phyloP scores from a whole-genome alignment of 2,113 vertebrate species.

The Suncus etruscus region DNA sequence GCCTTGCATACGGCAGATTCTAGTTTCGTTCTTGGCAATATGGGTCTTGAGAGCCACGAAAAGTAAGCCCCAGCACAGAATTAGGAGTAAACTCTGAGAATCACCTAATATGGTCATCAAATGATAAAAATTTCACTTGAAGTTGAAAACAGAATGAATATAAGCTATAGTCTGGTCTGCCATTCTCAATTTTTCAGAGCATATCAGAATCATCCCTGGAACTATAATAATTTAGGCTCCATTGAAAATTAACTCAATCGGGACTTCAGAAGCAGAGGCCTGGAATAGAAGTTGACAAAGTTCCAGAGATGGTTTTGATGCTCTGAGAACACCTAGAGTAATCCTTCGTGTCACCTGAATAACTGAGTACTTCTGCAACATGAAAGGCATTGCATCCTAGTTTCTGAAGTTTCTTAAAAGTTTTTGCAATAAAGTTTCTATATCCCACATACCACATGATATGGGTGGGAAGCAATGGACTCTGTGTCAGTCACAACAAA shows the following conservation, averaged over 20 bases:
- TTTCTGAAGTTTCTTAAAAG: slow-evolving; percentile 8
- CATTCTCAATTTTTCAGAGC: not conserved
- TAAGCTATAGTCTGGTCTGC: not conserved
- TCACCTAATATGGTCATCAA: too few species aligned
- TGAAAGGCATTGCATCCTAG: not conserved
- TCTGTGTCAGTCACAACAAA: too few species aligned
- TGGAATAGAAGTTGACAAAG: not conserved
- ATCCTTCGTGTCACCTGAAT: not conserved
- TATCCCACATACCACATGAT: not conserved
- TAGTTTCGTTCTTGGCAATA: too few species aligned
- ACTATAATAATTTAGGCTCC: not conserved
- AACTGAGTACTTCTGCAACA: not conserved
- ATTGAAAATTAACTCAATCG: not conserved
- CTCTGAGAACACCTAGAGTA: not conserved
- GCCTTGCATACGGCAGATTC: too few species aligned
- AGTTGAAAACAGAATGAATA: not conserved
- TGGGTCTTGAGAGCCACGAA: too few species aligned
- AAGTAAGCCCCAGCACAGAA: too few species aligned
- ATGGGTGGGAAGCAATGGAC: not conserved
- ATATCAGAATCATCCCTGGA: slow-evolving; percentile 13
- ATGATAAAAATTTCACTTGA: not conserved
- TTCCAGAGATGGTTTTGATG: not conserved
- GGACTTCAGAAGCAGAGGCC: not conserved
- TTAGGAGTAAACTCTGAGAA: too few species aligned
- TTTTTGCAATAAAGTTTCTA: not conserved